Evolutionary conservation across 2,797 vertebrate genomes (phyloP), one percentile per base, ranked within the genome.

Genomic region (Gymnopithys bicolor): DNA sequence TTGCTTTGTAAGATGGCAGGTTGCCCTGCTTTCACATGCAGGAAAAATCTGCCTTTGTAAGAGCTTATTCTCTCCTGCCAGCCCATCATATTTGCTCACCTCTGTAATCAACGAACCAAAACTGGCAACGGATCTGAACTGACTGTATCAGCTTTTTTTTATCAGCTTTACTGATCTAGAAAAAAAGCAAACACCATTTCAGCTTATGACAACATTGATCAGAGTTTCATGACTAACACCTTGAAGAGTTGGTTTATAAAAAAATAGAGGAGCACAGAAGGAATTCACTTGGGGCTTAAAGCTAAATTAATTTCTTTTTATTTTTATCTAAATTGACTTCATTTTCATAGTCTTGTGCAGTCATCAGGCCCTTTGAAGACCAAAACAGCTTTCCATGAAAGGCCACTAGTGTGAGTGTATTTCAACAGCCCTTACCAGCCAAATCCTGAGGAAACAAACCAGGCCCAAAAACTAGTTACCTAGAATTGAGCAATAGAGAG

Each of bases 61-160:
- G 32, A 86, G 67, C 22, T 92, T 69, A 16, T 52, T 71, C n/a
- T 81, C n/a, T 81, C 35, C 71, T 92, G 32, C 45, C 43, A 91
- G 19, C n/a, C 79, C 71, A 66, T 88, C 87, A 66, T 59, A 89
- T 49, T 74, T 69, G 30, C 55, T 78, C 60, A 87, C 84, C 59
- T 86, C 66, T 88, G 27, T 85, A 75, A 89, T 37, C 82, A 88
- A 53, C 2, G 12, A 84, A 17, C 62, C 43, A 53, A 88, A 90
- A 66, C 69, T 55, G 67, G 78, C 41, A 92, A 46, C n/a, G 25
- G 37, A 48, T 45, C 75, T 78, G 63, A 52, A 95, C 81, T 53
- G 14, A 43, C 32, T 68, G 19, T 27, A 91, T 76, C 77, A 87
- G 64, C 17, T 74, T 62, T 71, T 53, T 49, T 30, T 32, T 35